Evolutionary conservation across 2,888 invertebrate genomes (phyloP).

Genomic region (Xestia xanthographa): DNA sequence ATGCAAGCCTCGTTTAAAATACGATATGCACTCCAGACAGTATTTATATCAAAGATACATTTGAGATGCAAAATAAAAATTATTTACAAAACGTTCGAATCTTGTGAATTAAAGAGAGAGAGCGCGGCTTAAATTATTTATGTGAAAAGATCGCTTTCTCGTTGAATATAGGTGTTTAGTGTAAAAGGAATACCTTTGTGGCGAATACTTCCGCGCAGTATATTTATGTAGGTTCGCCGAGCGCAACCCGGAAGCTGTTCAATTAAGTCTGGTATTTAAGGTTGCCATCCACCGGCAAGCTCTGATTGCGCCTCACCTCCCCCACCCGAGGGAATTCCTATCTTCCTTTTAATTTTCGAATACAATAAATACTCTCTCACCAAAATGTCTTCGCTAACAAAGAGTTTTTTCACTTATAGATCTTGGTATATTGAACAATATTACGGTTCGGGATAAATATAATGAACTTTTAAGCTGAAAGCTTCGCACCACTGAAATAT

Average conservation of each 20-base stretch:
- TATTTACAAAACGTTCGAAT: constrained; percentile 60
- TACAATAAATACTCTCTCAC: constrained; percentile 87
- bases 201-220: constrained; percentile 84
- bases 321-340: constrained; percentile 80
- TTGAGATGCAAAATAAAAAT: constrained; percentile 69
- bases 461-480: constrained; percentile 46
- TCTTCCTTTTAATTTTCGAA: constrained; percentile 89
- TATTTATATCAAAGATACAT: constrained; percentile 71
- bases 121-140: constrained; percentile 62
- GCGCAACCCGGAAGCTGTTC: constrained; percentile 88
- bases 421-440: constrained; percentile 51
- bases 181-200: constrained; percentile 85
- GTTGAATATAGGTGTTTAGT: constrained; percentile 73
- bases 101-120: constrained; percentile 59
- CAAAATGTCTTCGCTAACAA: constrained; percentile 76
- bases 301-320: constrained; percentile 85
- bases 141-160: constrained; percentile 63
- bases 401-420: constrained; percentile 67
- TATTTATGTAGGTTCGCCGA: constrained; percentile 85
- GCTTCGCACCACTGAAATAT: constrained; percentile 24
- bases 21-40: constrained; percentile 71
- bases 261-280: constrained; percentile 90
- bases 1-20: constrained; percentile 74
- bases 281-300: constrained; percentile 86
- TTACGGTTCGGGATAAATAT: constrained; percentile 42